These are phyloP conservation scores for Pipistrellus pygmaeus DNA, from an alignment of 2,797 vertebrate genomes.

Conservation along the genomic window DNA sequence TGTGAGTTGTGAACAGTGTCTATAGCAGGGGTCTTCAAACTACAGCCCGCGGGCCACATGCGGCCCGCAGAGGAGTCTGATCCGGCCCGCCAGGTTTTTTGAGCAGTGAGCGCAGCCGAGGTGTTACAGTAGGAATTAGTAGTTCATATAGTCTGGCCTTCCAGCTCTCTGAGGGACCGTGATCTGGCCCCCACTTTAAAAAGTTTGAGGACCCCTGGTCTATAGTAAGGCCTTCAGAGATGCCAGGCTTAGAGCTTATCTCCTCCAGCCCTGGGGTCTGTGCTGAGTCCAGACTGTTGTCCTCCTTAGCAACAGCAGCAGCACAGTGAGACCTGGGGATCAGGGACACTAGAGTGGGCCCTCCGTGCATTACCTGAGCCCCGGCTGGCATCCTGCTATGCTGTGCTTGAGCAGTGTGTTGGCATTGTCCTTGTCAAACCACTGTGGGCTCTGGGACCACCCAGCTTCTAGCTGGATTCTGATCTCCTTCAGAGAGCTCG, in stretches of 20 bases:
- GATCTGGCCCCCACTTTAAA: too few species aligned
- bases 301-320: neutral
- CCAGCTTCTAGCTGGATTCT: neutral
- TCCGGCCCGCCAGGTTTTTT: too few species aligned
- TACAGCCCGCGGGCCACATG: too few species aligned
- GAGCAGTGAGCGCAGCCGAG: too few species aligned
- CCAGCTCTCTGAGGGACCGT: too few species aligned
- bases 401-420: rapidly evolving
- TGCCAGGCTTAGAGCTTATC: neutral
- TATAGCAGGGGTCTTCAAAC: too few species aligned
- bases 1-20: neutral
- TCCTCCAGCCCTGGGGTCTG: neutral
- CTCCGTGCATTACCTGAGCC: too few species aligned
- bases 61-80: too few species aligned
- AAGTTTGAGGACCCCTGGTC: too few species aligned
- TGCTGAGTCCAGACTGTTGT: neutral
- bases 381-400: neutral
- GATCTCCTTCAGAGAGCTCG: neutral
- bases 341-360: neutral
- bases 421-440: neutral
- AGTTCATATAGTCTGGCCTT: too few species aligned
- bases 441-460: neutral
- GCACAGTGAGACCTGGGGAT: neutral
- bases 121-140: too few species aligned
- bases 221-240: neutral